Conservation (phyloP, 2,113 vertebrate genomes). For the Dipodomys stephensi region DNA sequence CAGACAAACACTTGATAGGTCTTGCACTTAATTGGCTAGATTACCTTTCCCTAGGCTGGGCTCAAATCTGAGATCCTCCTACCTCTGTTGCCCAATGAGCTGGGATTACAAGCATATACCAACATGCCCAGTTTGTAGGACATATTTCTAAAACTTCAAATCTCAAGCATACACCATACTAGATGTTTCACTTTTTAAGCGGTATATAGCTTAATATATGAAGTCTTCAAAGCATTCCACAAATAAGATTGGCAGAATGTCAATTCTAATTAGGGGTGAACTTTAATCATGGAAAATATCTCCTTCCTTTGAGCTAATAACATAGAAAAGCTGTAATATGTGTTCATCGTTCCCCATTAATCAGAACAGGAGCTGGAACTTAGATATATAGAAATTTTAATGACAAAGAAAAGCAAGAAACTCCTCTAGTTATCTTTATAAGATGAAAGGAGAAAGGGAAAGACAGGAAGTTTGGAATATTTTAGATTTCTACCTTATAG, state of each 20-base stretch:
- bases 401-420: background rate
- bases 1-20: too few relatives aligned
- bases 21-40: too few relatives aligned
- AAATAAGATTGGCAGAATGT: constrained; percentile 1
- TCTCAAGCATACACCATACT: background rate
- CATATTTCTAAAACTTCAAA: constrained; percentile 45
- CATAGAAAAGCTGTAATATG: background rate
- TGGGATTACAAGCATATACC: too few relatives aligned
- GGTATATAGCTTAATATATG: background rate
- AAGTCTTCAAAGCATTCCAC: constrained; percentile 38
- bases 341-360: background rate
- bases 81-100: too few relatives aligned
- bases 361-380: background rate
- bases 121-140: background rate
- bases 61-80: too few relatives aligned
- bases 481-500: background rate
- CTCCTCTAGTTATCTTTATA: background rate
- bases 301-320: background rate
- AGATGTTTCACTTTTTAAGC: constrained; percentile 38
- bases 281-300: background rate
- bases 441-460: background rate
- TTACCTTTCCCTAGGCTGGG: too few relatives aligned
- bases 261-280: constrained; percentile 17
- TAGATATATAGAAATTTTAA: background rate
- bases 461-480: background rate